Conservation (phyloP, 1,140 invertebrate species). For the Drosophila arawakana region DNA sequence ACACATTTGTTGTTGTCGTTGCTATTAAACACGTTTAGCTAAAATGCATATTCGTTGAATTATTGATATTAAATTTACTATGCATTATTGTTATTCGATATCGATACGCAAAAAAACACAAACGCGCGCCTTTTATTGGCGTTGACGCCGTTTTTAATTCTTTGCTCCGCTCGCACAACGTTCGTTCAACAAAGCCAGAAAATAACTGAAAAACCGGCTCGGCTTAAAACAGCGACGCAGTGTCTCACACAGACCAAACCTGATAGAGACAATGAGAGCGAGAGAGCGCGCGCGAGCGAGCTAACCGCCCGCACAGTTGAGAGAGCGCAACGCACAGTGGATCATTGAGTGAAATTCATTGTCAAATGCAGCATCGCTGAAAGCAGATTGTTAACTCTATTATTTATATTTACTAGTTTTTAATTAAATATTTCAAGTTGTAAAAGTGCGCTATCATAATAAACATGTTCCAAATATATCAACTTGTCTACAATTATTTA, state of each 20-base stretch:
- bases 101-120: conserved; percentile 52
- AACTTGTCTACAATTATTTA: neutral
- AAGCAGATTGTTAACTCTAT: neutral
- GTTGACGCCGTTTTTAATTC: conserved; percentile 30
- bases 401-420: too few relatives aligned
- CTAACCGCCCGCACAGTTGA: conserved; percentile 37
- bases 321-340: conserved; percentile 39
- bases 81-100: conserved; percentile 39
- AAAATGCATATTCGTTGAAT: conserved; percentile 26
- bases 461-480: too few relatives aligned
- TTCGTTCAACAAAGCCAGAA: conserved; percentile 52
- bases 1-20: conserved; percentile 29
- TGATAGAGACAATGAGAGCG: conserved; percentile 21
- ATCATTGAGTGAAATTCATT: neutral
- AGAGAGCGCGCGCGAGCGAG: neutral
- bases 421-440: too few relatives aligned
- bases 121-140: conserved; percentile 64
- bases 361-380: conserved; percentile 1
- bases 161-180: conserved; percentile 35
- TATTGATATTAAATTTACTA: conserved; percentile 30
- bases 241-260: conserved; percentile 44
- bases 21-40: conserved; percentile 8
- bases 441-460: too few relatives aligned
- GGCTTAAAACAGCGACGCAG: conserved; percentile 45
- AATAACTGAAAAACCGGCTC: conserved; percentile 44